Base-by-base conservation (phyloP, 2,113 vertebrate species). In the Scytalopus superciliaris region DNA sequence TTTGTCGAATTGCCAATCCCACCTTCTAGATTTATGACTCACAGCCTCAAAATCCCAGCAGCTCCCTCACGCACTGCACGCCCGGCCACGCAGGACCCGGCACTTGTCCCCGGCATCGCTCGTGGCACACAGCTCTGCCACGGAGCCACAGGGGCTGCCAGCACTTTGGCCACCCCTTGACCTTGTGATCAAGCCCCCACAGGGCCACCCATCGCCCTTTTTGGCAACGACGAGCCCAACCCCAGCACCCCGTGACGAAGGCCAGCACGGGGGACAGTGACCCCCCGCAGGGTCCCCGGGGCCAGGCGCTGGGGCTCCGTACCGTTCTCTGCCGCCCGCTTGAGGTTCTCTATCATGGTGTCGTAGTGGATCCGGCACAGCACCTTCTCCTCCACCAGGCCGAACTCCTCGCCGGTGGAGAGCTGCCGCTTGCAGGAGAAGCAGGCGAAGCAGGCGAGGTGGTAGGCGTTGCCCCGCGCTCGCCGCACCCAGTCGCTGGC, bases 401-500 rank as follows among this genome's bases (percentile, higher is more conserved):
- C 99, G 18, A 99, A 99, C 97, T 99, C 99, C 96, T 99, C 99
- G 3, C 99, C 99, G 0, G 99, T 99, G 89, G 99, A 99, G 87
- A 99, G 98, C 98, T 99, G 99, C 74, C 99, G 94, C 96, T 99
- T 99, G 96, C 99, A 99, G 12, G 99, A 99, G 98, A 99, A 99
- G 96, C 99, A 99, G 49, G 99, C 99, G 35, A 99, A 99, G 96
- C 99, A 99, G 68, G 99, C 99, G 59, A 99, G 97, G 97, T 99
- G 99, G 97, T 99, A 99, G 69, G 99, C 99, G 1, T 99, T 99
- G 62, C 99, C 99, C 28, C 99, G 98, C 1, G 99, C 99, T 16
- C 99, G 97, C 47, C 99, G 98, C 96, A 99, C 99, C 99, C 99
- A 99, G 98, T 99, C 99, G 19, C 99, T 99, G 98, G 99, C 99